Conservation (phyloP, 2,797 vertebrate species). For the Chelon labrosus region DNA sequence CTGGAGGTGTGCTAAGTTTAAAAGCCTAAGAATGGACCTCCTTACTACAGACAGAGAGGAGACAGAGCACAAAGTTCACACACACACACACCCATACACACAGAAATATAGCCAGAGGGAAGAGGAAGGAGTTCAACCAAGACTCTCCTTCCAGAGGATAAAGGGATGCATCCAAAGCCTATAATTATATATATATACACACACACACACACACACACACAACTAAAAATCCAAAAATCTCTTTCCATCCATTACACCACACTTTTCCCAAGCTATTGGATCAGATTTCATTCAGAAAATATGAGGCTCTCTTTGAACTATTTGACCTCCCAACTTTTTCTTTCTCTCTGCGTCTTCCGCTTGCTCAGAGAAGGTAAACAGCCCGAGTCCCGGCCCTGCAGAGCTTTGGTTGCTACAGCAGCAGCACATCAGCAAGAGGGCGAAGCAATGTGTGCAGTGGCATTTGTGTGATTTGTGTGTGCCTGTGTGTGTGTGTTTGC, state of each 20-base stretch:
- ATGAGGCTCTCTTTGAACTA: conserved; percentile 46
- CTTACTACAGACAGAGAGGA: conserved; percentile 70
- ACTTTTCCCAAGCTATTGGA: conserved; percentile 69
- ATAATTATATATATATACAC: conserved; percentile 75
- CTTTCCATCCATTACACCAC: conserved; percentile 70
- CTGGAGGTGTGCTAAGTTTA: conserved; percentile 60
- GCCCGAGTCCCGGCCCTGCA: conserved; percentile 32
- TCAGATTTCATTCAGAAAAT: conserved; percentile 54
- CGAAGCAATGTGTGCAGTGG: conserved; percentile 41
- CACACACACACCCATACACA: conserved; percentile 45
- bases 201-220: conserved; percentile 41
- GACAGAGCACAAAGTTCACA: conserved; percentile 44
- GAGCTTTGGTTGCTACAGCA: conserved; percentile 50
- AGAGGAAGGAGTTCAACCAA: conserved; percentile 73
- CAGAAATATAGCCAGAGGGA: conserved; percentile 62
- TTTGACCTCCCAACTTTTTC: conserved; percentile 40
- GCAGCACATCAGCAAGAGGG: conserved; percentile 57
- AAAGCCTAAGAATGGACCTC: conserved; percentile 63
- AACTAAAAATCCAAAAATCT: conserved; percentile 73
- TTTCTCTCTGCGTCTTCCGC: conserved; percentile 37
- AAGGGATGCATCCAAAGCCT: conserved; percentile 74
- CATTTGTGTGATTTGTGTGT: conserved; percentile 49
- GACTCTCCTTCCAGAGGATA: conserved; percentile 75
- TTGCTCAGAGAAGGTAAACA: conserved; percentile 57
- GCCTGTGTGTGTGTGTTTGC: neutral